Conservation (phyloP, 1,140 invertebrate genomes). For the Reticulitermes speratus region DNA sequence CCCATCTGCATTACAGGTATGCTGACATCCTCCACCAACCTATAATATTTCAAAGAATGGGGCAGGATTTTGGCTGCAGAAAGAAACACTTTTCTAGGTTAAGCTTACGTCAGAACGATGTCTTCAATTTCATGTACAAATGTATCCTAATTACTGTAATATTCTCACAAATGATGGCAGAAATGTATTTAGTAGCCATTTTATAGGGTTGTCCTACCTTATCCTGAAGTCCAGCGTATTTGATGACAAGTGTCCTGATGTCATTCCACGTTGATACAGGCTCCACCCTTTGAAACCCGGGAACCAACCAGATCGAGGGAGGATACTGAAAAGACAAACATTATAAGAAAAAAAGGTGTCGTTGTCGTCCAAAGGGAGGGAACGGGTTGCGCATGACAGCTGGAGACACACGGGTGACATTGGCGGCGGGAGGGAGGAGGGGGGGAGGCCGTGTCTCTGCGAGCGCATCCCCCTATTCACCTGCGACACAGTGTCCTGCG, state of each 20-base stretch:
- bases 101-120: no score
- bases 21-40: no score
- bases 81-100: no score
- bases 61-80: no score
- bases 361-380: not conserved
- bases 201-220: conserved; percentile 11
- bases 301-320: conserved; percentile 3
- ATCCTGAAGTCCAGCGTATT: not conserved
- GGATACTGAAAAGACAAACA: conserved; percentile 15
- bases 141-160: no score
- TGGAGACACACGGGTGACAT: conserved; percentile 4
- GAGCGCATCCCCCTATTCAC: not conserved
- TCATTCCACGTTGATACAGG: not conserved
- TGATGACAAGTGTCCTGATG: not conserved
- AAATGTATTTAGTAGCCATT: not conserved
- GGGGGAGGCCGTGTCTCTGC: no score
- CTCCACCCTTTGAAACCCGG: not conserved
- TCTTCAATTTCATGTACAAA: no score
- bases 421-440: not conserved
- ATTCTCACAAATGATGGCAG: no score
- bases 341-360: conserved; percentile 12
- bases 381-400: conserved; percentile 1
- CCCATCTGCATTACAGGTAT: no score
- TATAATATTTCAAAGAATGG: no score
- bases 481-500: not conserved